These are phyloP conservation scores for Psephotus haematonotus DNA, from an alignment of 2,113 vertebrate genomes.

Conservation along the genomic window DNA sequence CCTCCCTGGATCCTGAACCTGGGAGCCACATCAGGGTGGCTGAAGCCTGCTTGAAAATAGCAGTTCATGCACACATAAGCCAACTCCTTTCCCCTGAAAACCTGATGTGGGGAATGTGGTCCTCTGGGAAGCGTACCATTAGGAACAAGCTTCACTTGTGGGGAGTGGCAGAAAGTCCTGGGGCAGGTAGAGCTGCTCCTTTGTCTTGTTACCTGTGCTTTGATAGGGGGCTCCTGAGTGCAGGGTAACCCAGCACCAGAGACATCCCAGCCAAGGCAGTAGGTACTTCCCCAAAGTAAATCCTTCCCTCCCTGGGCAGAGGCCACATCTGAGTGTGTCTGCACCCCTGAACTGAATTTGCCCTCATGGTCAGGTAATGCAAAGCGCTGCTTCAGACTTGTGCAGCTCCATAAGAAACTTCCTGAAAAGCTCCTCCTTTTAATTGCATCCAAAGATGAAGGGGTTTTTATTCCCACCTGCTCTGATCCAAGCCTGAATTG, in stretches of 20 bases:
- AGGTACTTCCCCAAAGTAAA: not conserved
- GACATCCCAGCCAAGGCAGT: not conserved
- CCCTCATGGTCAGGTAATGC: not conserved
- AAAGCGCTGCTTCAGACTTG: not conserved
- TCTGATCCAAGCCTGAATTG: not conserved
- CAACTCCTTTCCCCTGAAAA: not conserved
- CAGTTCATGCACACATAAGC: fast-evolving
- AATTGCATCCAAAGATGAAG: not conserved
- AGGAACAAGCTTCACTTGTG: not conserved
- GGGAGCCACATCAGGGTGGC: not conserved
- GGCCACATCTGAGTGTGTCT: not conserved
- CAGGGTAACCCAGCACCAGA: not conserved
- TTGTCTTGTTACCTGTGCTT: fast-evolving
- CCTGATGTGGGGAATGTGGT: fast-evolving
- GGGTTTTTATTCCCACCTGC: not conserved
- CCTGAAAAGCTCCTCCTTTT: not conserved
- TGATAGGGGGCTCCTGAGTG: not conserved
- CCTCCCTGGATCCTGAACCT: fast-evolving
- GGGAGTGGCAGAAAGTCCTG: not conserved
- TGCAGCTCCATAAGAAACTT: not conserved
- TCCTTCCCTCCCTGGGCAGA: not conserved
- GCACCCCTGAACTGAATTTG: not conserved
- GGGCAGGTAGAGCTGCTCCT: not conserved
- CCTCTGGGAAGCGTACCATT: fast-evolving
- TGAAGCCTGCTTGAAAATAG: not conserved